These are phyloP conservation scores for Mungos mungo DNA, from an alignment of 2,113 vertebrate genomes.

Conservation along the genomic window DNA sequence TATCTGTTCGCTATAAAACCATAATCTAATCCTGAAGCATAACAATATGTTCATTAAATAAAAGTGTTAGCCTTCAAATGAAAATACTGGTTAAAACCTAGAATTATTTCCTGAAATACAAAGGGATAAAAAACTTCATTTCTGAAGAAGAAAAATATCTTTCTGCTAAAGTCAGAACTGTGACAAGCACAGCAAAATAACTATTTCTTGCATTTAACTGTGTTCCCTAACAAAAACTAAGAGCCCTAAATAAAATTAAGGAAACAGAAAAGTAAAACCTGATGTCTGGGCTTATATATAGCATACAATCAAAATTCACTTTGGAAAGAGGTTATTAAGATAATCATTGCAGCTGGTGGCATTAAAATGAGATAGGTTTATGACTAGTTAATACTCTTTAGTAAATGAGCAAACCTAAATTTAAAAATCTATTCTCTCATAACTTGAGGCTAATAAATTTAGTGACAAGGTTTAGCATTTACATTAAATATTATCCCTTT, in stretches of 20 bases:
- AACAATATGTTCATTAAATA: background rate
- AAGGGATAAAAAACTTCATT: conserved; percentile 29
- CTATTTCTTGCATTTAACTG: conserved; percentile 31
- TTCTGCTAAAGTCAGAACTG: conserved; percentile 8
- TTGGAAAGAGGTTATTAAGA: conserved; percentile 20
- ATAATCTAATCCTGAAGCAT: conserved; percentile 21
- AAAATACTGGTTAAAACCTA: conserved; percentile 50
- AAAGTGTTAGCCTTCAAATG: conserved; percentile 23
- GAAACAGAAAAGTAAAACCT: conserved; percentile 30
- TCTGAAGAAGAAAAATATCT: background rate
- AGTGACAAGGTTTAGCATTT: conserved; percentile 31
- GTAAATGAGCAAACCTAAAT: conserved; percentile 56
- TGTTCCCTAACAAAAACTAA: conserved; percentile 23
- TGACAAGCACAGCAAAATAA: conserved; percentile 46
- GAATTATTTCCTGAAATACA: background rate
- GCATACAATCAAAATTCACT: conserved; percentile 38
- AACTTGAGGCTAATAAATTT: conserved; percentile 30
- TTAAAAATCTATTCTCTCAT: conserved; percentile 43
- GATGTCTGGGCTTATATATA: background rate
- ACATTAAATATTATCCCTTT: background rate
- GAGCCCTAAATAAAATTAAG: conserved; percentile 9
- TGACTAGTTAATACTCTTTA: background rate
- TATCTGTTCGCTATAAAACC: background rate
- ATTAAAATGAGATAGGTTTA: conserved; percentile 48
- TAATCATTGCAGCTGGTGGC: background rate